These are phyloP conservation scores for Papilio helenus DNA, from an alignment of 1,140 invertebrate genomes.

Conservation along the genomic window DNA sequence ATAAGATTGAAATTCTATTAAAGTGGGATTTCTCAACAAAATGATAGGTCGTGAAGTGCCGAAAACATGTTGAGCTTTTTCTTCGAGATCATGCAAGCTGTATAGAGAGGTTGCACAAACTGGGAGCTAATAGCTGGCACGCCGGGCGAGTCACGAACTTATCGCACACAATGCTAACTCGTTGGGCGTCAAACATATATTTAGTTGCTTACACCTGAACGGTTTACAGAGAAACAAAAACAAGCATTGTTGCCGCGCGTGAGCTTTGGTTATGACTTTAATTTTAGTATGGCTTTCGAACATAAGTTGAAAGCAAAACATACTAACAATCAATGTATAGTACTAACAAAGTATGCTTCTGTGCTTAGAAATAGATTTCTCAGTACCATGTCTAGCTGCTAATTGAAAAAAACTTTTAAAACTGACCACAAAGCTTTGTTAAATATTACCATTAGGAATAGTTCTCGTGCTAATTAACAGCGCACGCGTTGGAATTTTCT, in stretches of 20 bases:
- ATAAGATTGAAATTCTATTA: constrained; percentile 21
- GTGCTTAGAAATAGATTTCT: no score
- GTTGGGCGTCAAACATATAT: constrained; percentile 35
- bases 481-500: background rate
- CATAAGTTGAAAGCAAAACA: background rate
- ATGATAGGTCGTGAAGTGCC: constrained; percentile 32
- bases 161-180: constrained; percentile 44
- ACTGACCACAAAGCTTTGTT: background rate
- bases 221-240: constrained; percentile 31
- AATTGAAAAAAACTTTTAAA: background rate
- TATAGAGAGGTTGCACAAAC: constrained; percentile 62
- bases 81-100: constrained; percentile 39
- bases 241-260: constrained; percentile 20
- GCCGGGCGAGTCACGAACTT: constrained; percentile 60
- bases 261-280: constrained; percentile 11
- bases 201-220: constrained; percentile 39
- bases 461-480: background rate
- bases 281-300: constrained; percentile 30
- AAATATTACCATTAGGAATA: background rate
- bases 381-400: background rate
- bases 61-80: constrained; percentile 39
- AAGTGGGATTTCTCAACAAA: background rate
- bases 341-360: background rate
- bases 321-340: background rate
- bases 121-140: constrained; percentile 52